Base-by-base conservation (phyloP, 2,797 vertebrate genomes). In the Pseudocheirus occidentalis region DNA sequence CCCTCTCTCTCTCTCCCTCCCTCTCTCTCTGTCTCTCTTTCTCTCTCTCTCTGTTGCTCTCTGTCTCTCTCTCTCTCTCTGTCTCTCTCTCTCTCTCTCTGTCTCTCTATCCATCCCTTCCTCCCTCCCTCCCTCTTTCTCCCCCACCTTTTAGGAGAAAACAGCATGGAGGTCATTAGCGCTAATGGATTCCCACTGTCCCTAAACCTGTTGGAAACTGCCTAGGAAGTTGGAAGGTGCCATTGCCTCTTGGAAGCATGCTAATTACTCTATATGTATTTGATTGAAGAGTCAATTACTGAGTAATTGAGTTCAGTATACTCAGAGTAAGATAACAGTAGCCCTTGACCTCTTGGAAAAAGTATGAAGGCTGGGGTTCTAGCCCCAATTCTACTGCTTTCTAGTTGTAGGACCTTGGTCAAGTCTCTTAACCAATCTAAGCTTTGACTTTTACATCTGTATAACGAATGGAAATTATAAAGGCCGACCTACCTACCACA, bases 271-370 rank as follows among this genome's bases (percentile, higher is more conserved):
- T n/a, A 29, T 57, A 62, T 28, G 5, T 53, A n/a, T 90, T 90
- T 90, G 46, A 90, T 91, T 90, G 54, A 5, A 59, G 52, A 54
- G n/a, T 94, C 89, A 94, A 28, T 31, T 62, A 55, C n/a, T 66
- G 13, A 90, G 57, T 57, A 91, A n/a, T 28, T 90, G 90, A 54
- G 55, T 66, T 46, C 62, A 62, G 27, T 28, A 55, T n/a, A 94
- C 59, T 91, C 62, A 91, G 57, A 55, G 62, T 53, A 66, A 91
- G 90, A 94, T 94, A 6, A 62, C 53, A 90, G 10, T 57, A 62
- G 18, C 12, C 12, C 50, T 53, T 66, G 50, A 9, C 27, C 34
- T 62, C 66, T 55, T 46, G 18, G 46, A 90, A 90, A 16, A 1
- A 46, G 21, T 90, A 55, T 62, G 40, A 66, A 54, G 56, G 11